A percentile compares a stretch with the other conserved stretches of the same genome.
Conservation (phyloP, 2,797 vertebrate genomes). For the Eulemur albifrons region DNA sequence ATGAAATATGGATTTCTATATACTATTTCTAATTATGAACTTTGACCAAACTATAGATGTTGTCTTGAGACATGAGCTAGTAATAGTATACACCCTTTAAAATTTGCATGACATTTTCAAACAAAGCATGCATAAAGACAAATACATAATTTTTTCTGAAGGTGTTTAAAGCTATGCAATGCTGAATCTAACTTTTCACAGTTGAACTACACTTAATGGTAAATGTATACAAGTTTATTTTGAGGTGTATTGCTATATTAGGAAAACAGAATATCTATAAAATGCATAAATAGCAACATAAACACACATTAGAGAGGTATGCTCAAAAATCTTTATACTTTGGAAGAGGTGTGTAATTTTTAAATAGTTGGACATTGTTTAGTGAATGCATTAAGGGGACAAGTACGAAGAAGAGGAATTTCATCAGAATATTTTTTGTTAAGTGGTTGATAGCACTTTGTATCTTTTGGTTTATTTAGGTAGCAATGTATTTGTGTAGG, state of each 20-base stretch:
- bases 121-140: not conserved
- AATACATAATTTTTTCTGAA: not conserved
- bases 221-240: not conserved
- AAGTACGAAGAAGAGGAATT: not conserved
- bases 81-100: not conserved
- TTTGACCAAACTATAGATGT: not conserved
- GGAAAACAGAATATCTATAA: not conserved
- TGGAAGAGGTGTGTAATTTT: not conserved
- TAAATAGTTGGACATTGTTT: not conserved
- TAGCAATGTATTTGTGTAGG: not conserved
- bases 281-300: not conserved
- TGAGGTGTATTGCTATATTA: not conserved
- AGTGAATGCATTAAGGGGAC: not conserved
- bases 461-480: not conserved
- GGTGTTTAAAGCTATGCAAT: not conserved
- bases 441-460: not conserved
- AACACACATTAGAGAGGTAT: not conserved
- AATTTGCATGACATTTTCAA: not conserved
- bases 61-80: not conserved
- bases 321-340: not conserved
- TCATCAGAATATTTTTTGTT: not conserved
- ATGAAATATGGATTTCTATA: constrained; percentile 4
- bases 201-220: not conserved
- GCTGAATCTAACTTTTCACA: not conserved
- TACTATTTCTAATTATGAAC: constrained; percentile 8